Conservation (phyloP, 2,888 invertebrate species). For the Agrenia bidenticulata region DNA sequence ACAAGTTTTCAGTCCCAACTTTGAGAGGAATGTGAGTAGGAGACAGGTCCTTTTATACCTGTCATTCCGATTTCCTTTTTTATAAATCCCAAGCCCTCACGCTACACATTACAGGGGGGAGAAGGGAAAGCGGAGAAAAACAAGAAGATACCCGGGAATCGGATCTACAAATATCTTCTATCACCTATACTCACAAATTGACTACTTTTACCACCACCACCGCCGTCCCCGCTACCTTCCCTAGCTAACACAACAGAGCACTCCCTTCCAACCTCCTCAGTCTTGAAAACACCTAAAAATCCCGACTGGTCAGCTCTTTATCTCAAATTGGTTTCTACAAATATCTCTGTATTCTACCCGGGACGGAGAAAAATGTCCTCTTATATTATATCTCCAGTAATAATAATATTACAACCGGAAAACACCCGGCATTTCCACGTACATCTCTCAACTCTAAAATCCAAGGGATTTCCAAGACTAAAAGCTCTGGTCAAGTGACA, state of each 20-base stretch:
- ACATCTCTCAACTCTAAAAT: not conserved
- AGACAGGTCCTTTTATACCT: conserved; percentile 28
- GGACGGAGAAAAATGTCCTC: not conserved
- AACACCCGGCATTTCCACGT: not conserved
- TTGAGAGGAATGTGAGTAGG: conserved; percentile 5
- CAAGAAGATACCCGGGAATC: not conserved
- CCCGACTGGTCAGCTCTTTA: conserved; percentile 41
- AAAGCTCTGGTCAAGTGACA: too few species aligned
- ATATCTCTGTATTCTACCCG: conserved; percentile 1
- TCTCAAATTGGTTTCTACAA: conserved; percentile 36
- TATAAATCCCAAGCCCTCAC: conserved; percentile 8
- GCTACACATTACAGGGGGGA: conserved; percentile 13
- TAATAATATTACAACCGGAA: conserved; percentile 15
- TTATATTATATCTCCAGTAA: conserved; percentile 10
- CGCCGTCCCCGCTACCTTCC: too few species aligned
- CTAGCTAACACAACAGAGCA: too few species aligned
- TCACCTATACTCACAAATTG: not conserved
- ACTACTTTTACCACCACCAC: conserved; percentile 3
- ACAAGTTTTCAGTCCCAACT: conserved; percentile 9
- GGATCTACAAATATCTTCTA: not conserved
- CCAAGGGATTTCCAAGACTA: too few species aligned
- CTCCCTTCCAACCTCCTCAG: too few species aligned
- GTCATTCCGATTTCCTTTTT: conserved; percentile 20
- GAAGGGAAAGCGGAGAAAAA: not conserved
- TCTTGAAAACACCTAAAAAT: conserved; percentile 28